These are phyloP conservation scores for Oreohelix idahoensis DNA, from an alignment of 1,140 invertebrate genomes.

Conservation along the genomic window DNA sequence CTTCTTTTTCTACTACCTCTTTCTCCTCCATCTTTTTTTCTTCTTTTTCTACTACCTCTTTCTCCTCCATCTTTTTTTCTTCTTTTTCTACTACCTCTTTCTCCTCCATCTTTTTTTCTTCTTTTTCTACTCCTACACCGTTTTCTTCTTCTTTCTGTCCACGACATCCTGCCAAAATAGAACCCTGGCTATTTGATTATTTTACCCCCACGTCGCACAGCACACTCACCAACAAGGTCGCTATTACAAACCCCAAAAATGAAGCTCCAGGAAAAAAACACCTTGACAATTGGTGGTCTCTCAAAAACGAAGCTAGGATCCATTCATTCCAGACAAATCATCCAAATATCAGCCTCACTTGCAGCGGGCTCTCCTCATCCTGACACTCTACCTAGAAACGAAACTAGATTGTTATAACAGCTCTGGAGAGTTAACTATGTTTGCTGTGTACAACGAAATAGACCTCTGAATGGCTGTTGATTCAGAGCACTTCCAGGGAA, in stretches of 20 bases:
- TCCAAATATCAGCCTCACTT: constrained; percentile 11
- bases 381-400: not conserved
- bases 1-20: no score
- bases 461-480: constrained; percentile 4
- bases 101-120: not conserved
- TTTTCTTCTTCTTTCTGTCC: not conserved
- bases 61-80: no score
- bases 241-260: not conserved
- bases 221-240: not conserved
- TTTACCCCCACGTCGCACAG: not conserved
- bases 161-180: not conserved
- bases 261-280: constrained; percentile 1
- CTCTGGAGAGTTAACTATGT: constrained; percentile 18
- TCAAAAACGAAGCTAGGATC: not conserved
- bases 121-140: not conserved
- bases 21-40: no score
- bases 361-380: not conserved
- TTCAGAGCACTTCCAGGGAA: not conserved
- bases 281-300: constrained; percentile 21
- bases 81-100: no score
- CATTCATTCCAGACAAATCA: constrained; percentile 20
- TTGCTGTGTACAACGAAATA: constrained; percentile 8
- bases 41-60: no score
- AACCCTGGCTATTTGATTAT: not conserved
- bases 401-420: constrained; percentile 15